These are phyloP conservation scores for Poeciliopsis retropinna DNA, from an alignment of 2,113 vertebrate species.

Conservation along the genomic window DNA sequence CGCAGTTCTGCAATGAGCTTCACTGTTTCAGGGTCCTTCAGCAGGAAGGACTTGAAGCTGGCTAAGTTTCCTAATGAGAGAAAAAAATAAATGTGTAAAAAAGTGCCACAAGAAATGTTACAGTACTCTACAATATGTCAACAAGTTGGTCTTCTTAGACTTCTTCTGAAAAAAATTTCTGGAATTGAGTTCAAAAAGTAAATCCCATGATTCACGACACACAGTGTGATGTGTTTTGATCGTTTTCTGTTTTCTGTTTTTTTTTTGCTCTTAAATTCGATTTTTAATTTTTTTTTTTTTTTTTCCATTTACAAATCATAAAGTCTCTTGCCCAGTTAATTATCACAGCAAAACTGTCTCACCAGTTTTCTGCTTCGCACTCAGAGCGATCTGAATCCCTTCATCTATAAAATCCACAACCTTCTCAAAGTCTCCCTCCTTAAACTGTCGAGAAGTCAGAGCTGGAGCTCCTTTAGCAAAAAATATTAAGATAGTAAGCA, in stretches of 20 bases:
- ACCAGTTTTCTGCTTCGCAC: constrained; percentile 91
- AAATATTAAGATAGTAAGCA: background rate
- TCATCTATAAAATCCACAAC: constrained; percentile 91
- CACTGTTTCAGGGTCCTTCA: constrained; percentile 81
- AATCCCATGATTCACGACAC: too few species aligned
- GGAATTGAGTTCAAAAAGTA: too few species aligned
- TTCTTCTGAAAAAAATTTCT: too few species aligned
- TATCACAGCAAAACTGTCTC: constrained; percentile 37
- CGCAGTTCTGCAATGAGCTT: constrained; percentile 39
- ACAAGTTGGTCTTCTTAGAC: too few species aligned
- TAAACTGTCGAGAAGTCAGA: constrained; percentile 89
- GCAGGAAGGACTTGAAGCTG: constrained; percentile 86
- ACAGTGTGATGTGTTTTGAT: too few species aligned
- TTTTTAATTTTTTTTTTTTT: too few species aligned
- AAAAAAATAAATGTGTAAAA: background rate
- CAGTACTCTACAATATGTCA: background rate
- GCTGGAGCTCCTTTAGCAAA: constrained; percentile 84
- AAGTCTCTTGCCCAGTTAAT: background rate
- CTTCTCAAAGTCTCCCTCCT: constrained; percentile 87
- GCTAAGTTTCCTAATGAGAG: constrained; percentile 80
- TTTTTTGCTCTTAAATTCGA: background rate
- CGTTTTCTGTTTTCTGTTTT: too few species aligned
- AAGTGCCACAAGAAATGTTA: background rate
- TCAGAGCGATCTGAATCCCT: constrained; percentile 86
- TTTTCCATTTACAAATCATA: background rate